These are phyloP conservation scores for Drosophila parthenogenetica DNA, from an alignment of 2,888 invertebrate species.

Conservation along the genomic window DNA sequence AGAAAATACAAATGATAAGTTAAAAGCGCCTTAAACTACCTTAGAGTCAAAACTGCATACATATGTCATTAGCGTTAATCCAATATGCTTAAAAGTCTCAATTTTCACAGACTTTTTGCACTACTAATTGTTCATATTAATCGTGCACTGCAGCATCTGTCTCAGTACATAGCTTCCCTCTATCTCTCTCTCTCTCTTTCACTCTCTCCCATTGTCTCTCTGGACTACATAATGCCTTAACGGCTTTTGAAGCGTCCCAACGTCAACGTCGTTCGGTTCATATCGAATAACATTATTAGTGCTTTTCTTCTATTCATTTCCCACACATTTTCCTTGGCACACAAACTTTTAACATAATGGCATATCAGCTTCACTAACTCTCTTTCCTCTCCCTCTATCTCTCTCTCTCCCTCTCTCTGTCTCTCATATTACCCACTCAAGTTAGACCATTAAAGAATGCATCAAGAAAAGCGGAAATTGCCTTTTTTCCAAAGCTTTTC, in stretches of 20 bases:
- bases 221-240: conserved; percentile 33
- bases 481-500: conserved; percentile 61
- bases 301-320: conserved; percentile 18
- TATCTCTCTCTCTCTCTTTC: neutral
- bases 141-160: neutral
- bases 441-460: conserved; percentile 60
- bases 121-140: conserved; percentile 3
- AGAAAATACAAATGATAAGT: too few relatives aligned
- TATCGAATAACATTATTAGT: conserved; percentile 54
- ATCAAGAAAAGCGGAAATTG: conserved; percentile 67
- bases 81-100: neutral
- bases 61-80: neutral
- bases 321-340: conserved; percentile 46
- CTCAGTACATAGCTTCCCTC: neutral
- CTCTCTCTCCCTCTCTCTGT: neutral
- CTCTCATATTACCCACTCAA: conserved; percentile 23
- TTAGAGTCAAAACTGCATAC: neutral
- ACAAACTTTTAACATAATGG: conserved; percentile 67
- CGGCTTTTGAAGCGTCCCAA: conserved; percentile 29
- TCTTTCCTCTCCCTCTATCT: neutral
- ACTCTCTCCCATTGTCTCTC: neutral
- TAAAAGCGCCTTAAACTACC: too few relatives aligned
- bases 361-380: conserved; percentile 43
- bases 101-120: neutral
- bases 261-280: conserved; percentile 24